Evolutionary conservation across 2,888 invertebrate species (phyloP).

Genomic region (Troides helena): DNA sequence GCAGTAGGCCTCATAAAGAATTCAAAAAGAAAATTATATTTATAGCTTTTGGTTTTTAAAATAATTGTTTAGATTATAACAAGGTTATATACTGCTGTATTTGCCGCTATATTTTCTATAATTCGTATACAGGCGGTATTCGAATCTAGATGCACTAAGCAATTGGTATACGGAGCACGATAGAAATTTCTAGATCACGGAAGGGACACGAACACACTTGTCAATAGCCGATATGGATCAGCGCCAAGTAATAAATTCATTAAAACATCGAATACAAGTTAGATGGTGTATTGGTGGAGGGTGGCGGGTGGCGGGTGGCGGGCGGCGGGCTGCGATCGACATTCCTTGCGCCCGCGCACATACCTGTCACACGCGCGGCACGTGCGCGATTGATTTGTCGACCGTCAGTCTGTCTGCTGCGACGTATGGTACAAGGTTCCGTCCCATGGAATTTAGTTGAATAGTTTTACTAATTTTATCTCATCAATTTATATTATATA

Average conservation of each 20-base stretch:
- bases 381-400: slow-evolving; percentile 71
- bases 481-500: no score
- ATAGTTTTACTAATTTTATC: no score
- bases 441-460: no score
- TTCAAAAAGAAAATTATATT: no score
- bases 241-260: slow-evolving; percentile 30
- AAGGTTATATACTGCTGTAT: no score
- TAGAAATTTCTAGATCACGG: slow-evolving; percentile 28
- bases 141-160: neutral
- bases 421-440: slow-evolving; percentile 28
- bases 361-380: slow-evolving; percentile 52
- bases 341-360: slow-evolving; percentile 53
- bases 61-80: no score
- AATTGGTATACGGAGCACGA: slow-evolving; percentile 24
- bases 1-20: no score
- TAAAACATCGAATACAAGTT: slow-evolving; percentile 12
- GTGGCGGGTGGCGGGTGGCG: no score
- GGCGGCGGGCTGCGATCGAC: slow-evolving; percentile 37
- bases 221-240: slow-evolving; percentile 29
- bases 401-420: slow-evolving; percentile 51
- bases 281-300: slow-evolving; percentile 16
- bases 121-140: no score
- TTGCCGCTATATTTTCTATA: no score
- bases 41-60: no score
- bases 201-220: slow-evolving; percentile 23